phyloP scores from a whole-genome alignment of 2,113 vertebrate genomes.

The Etheostoma cragini region DNA sequence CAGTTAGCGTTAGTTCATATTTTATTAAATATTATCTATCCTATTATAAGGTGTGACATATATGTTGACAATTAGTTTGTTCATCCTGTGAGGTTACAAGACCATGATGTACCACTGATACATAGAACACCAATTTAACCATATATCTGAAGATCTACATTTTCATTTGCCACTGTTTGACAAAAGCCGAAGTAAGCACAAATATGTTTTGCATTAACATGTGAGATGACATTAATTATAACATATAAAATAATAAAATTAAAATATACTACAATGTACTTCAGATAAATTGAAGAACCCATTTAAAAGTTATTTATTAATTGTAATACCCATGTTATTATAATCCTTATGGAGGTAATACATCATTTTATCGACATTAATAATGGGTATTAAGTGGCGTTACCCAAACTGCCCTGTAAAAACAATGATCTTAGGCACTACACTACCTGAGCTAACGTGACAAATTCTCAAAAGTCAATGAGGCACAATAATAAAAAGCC shows the following conservation, averaged over 20 bases:
- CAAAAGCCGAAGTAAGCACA: neutral
- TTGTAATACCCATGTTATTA: neutral
- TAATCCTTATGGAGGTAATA: neutral
- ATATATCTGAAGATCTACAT: neutral
- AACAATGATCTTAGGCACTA: neutral
- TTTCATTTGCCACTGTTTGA: neutral
- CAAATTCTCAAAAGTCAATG: conserved; percentile 31
- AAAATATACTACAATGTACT: neutral
- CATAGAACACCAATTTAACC: neutral
- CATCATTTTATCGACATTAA: neutral
- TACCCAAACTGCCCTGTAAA: conserved; percentile 6
- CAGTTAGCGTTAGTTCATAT: neutral
- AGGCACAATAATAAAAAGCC: conserved; percentile 20
- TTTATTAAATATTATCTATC: neutral
- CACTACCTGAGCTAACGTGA: neutral
- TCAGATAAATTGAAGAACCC: neutral
- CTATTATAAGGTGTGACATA: neutral
- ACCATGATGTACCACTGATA: neutral
- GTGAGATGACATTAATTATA: neutral
- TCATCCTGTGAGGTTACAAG: neutral
- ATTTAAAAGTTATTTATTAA: neutral
- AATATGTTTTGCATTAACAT: neutral
- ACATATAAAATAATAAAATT: neutral
- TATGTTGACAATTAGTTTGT: neutral
- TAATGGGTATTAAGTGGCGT: neutral